A percentile compares a stretch with the other conserved stretches of the same genome.
Conservation (phyloP, 2,888 invertebrate genomes). For the Meghimatium bilineatum region DNA sequence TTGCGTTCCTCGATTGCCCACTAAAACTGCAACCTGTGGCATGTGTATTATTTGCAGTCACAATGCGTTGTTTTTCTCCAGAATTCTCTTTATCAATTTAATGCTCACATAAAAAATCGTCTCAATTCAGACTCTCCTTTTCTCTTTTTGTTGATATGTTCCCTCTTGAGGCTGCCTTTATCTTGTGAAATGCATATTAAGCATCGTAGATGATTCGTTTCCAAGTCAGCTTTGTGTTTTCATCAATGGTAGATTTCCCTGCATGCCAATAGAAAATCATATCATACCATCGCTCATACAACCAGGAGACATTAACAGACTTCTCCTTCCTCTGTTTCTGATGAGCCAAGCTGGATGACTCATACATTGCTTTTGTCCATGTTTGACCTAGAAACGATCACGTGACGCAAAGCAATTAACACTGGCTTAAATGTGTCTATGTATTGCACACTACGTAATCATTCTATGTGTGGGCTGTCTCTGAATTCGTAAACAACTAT, state of each 20-base stretch:
- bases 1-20: no score
- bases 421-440: slow-evolving; percentile 5
- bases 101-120: no score
- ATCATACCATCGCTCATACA: neutral
- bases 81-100: neutral
- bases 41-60: no score
- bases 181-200: slow-evolving; percentile 19
- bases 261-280: slow-evolving; percentile 8
- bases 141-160: neutral
- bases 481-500: neutral
- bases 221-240: neutral
- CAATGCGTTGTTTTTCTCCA: neutral
- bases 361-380: neutral
- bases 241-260: neutral
- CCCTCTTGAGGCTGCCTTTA: neutral
- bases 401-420: slow-evolving; percentile 24
- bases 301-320: neutral
- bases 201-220: neutral
- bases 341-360: neutral
- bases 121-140: no score
- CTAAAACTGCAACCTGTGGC: no score
- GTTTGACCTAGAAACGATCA: slow-evolving; percentile 15
- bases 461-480: neutral
- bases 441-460: neutral
- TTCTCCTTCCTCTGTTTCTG: neutral